phyloP scores from a whole-genome alignment of 2,113 vertebrate genomes.

The Panthera leo region DNA sequence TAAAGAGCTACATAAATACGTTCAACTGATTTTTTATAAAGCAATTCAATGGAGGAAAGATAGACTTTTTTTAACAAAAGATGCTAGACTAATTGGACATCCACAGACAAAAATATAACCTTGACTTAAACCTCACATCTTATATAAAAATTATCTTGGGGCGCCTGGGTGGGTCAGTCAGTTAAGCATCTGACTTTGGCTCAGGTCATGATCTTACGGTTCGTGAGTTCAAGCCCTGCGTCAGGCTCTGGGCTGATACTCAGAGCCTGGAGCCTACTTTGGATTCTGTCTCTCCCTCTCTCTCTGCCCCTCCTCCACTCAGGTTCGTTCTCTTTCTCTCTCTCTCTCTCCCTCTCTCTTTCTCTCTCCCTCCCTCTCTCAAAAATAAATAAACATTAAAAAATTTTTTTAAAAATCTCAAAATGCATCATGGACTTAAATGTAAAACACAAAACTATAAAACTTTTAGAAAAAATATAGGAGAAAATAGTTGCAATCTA shows the following conservation, averaged over 20 bases:
- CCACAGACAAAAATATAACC: background rate
- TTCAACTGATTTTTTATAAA: constrained; percentile 6
- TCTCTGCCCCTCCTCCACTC: too few species aligned
- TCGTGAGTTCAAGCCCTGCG: too few species aligned
- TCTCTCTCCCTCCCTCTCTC: too few species aligned
- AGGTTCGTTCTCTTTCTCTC: too few species aligned
- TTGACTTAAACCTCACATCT: background rate
- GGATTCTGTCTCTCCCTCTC: too few species aligned
- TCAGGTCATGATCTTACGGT: too few species aligned
- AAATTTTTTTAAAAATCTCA: background rate
- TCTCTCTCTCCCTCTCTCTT: too few species aligned
- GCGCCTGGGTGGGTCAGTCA: too few species aligned
- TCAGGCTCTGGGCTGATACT: too few species aligned
- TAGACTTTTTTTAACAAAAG: background rate
- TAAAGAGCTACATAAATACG: background rate
- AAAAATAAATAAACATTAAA: too few species aligned
- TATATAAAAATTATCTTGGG: background rate
- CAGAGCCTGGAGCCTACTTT: too few species aligned
- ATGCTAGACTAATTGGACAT: background rate
- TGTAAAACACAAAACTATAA: background rate
- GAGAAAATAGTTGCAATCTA: background rate
- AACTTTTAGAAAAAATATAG: background rate
- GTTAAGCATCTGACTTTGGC: too few species aligned
- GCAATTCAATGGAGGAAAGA: background rate
- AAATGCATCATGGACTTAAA: background rate